Percentiles rank a stretch among this genome's conserved stretches.
Evolutionary conservation across 2,113 vertebrate species (phyloP).

Genomic region (Terrapene triunguis): DNA sequence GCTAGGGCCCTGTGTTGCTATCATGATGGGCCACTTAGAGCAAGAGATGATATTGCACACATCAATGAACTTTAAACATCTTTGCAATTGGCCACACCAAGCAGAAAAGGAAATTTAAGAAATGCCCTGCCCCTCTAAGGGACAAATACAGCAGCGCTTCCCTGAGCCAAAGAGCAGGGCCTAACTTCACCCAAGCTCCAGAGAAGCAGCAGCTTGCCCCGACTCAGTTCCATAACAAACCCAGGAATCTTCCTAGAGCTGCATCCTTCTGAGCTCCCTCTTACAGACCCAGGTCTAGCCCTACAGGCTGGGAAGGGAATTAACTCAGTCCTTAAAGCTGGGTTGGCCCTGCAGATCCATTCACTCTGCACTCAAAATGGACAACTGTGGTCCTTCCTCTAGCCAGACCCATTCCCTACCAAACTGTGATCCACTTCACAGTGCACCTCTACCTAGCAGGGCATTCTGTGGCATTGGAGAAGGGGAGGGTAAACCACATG

Average conservation of each 20-base stretch:
- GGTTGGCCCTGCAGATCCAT: conserved; percentile 34
- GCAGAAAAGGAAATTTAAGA: background rate
- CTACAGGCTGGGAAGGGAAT: conserved; percentile 16
- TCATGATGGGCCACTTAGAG: background rate
- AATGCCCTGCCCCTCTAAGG: background rate
- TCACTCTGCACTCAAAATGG: background rate
- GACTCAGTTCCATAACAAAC: background rate
- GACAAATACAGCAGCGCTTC: background rate
- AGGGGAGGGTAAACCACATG: conserved; percentile 2
- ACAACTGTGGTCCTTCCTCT: conserved; percentile 13
- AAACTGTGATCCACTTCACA: conserved; percentile 28
- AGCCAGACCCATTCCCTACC: conserved; percentile 20
- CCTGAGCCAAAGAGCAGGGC: background rate
- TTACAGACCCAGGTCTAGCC: background rate
- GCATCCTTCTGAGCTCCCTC: conserved; percentile 5
- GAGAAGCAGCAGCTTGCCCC: background rate
- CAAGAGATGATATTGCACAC: background rate
- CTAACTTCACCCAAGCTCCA: background rate
- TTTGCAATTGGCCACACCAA: background rate
- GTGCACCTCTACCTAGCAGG: background rate
- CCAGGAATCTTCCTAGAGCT: conserved; percentile 30
- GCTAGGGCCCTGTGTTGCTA: background rate
- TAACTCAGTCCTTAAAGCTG: conserved; percentile 43
- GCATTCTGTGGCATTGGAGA: background rate
- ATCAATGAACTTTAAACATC: background rate